Conservation (phyloP, 2,888 invertebrate genomes). For the Mystacides longicornis region DNA sequence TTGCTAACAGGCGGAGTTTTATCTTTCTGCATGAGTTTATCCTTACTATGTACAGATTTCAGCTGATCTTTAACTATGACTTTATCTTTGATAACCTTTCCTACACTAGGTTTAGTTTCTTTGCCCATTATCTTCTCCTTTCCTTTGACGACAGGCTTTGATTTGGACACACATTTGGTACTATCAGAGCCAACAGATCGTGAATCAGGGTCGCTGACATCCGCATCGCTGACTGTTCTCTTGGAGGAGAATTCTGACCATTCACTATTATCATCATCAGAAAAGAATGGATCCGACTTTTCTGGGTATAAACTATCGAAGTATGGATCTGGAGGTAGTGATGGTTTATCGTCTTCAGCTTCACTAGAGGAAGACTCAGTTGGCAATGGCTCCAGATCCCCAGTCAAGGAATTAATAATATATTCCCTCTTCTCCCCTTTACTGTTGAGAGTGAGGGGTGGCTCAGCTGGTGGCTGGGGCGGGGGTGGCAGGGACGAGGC, state of each 20-base stretch:
- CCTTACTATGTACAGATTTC: slow-evolving; percentile 40
- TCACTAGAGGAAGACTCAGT: slow-evolving; percentile 27
- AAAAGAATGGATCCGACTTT: slow-evolving; percentile 47
- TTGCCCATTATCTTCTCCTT: slow-evolving; percentile 32
- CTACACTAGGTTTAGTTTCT: slow-evolving; percentile 32
- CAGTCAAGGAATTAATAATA: slow-evolving; percentile 84
- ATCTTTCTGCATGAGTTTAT: slow-evolving; percentile 41
- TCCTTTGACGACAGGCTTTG: slow-evolving; percentile 11
- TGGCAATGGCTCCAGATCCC: slow-evolving; percentile 75
- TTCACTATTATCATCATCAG: slow-evolving; percentile 54
- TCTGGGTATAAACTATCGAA: slow-evolving; percentile 37
- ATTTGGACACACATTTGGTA: slow-evolving; percentile 26
- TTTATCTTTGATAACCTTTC: slow-evolving; percentile 36
- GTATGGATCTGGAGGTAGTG: slow-evolving; percentile 26
- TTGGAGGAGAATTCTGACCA: slow-evolving; percentile 48
- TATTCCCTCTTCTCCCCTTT: slow-evolving; percentile 68
- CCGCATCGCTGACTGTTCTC: slow-evolving; percentile 41
- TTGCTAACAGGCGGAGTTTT: slow-evolving; percentile 35
- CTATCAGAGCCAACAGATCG: slow-evolving; percentile 51
- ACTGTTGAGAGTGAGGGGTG: slow-evolving; percentile 40
- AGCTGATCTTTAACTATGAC: slow-evolving; percentile 38
- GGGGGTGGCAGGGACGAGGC: slow-evolving; percentile 31
- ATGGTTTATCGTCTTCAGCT: slow-evolving; percentile 26
- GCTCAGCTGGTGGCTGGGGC: slow-evolving; percentile 31
- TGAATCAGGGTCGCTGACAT: slow-evolving; percentile 53